A percentile compares a stretch with the other conserved stretches of the same genome.
These are phyloP conservation scores for Liolophura sinensis DNA, from an alignment of 1,140 invertebrate genomes.

Conservation along the genomic window DNA sequence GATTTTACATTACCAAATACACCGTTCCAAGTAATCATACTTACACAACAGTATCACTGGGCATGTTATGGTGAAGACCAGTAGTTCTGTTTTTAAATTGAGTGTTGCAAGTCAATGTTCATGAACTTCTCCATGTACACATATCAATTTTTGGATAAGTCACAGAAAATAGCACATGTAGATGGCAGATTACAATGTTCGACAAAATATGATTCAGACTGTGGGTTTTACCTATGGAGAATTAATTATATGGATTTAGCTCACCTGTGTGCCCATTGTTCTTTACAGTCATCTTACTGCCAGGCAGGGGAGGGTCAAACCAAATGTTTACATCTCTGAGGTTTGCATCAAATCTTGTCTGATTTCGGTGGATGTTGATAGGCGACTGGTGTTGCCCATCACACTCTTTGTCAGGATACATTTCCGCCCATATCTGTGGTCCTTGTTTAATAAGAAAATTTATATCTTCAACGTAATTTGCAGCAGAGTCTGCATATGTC, in stretches of 20 bases:
- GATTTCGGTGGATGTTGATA: slow-evolving; percentile 36
- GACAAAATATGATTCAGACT: too few relatives aligned
- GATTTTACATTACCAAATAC: too few relatives aligned
- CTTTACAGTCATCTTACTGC: slow-evolving; percentile 35
- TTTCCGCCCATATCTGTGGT: slow-evolving; percentile 38
- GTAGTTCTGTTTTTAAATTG: too few relatives aligned
- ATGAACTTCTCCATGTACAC: too few relatives aligned
- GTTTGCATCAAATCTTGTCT: slow-evolving; percentile 38
- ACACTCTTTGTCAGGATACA: slow-evolving; percentile 38
- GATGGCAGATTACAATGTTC: too few relatives aligned
- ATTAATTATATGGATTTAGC: not conserved
- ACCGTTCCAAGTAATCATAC: too few relatives aligned
- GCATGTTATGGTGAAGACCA: too few relatives aligned
- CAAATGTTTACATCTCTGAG: slow-evolving; percentile 47
- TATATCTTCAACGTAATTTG: slow-evolving; percentile 2
- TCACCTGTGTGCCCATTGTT: slow-evolving; percentile 53
- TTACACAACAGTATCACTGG: too few relatives aligned
- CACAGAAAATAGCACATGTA: too few relatives aligned
- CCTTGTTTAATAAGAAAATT: slow-evolving; percentile 28
- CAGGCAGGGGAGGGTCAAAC: slow-evolving; percentile 41
- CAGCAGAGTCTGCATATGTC: slow-evolving; percentile 10
- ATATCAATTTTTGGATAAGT: too few relatives aligned
- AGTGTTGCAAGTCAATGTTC: too few relatives aligned
- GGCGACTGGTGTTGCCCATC: slow-evolving; percentile 48
- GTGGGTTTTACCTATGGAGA: too few relatives aligned